phyloP scores from a whole-genome alignment of 2,888 invertebrate genomes.

The Halocaridina rubra region DNA sequence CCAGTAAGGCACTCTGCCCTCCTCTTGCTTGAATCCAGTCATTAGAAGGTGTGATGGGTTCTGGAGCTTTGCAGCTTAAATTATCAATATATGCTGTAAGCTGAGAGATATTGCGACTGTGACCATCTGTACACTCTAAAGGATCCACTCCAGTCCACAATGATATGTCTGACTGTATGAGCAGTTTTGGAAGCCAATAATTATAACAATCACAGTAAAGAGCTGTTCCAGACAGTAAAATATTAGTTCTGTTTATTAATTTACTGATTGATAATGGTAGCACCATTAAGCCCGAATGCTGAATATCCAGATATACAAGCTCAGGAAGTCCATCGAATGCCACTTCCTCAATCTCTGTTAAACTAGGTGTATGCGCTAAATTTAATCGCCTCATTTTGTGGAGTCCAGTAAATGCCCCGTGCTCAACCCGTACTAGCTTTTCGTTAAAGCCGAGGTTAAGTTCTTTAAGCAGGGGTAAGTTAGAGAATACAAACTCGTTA shows the following conservation, averaged over 20 bases:
- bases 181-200: constrained; percentile 55
- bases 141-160: constrained; percentile 44
- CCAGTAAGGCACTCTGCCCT: constrained; percentile 55
- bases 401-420: constrained; percentile 53
- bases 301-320: constrained; percentile 46
- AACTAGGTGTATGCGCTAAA: constrained; percentile 42
- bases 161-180: constrained; percentile 28
- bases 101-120: constrained; percentile 2
- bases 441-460: constrained; percentile 25
- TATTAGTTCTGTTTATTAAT: constrained; percentile 32
- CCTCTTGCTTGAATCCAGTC: constrained; percentile 29
- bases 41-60: constrained; percentile 16
- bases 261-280: constrained; percentile 46
- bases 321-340: constrained; percentile 49
- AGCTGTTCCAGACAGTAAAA: constrained; percentile 42
- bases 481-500: constrained; percentile 33
- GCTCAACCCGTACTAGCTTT: constrained; percentile 32
- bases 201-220: constrained; percentile 59
- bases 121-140: constrained; percentile 45
- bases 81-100: constrained; percentile 34
- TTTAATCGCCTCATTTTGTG: constrained; percentile 32
- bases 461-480: constrained; percentile 17
- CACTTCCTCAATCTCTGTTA: constrained; percentile 54
- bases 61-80: constrained; percentile 43
- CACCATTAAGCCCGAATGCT: constrained; percentile 39